These are phyloP conservation scores for Tragelaphus imberbis DNA, from an alignment of 2,113 vertebrate species.

Conservation along the genomic window DNA sequence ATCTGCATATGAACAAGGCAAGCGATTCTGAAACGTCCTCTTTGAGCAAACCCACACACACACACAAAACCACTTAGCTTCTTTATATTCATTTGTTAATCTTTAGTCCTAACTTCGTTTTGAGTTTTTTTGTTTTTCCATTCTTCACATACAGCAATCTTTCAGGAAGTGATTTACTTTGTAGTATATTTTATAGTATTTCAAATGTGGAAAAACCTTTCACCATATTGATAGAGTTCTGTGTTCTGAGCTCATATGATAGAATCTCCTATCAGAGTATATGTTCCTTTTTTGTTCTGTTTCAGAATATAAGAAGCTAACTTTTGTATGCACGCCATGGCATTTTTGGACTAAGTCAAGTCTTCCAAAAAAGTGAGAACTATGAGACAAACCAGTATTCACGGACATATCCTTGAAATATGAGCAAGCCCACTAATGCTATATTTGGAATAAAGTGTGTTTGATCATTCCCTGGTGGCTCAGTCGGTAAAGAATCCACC, in stretches of 20 bases:
- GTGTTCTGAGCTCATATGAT: neutral
- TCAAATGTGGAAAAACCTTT: neutral
- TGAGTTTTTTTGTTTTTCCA: no score
- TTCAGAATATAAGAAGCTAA: conserved; percentile 30
- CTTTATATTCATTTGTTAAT: neutral
- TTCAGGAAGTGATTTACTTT: neutral
- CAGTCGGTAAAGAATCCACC: neutral
- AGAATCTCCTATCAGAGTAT: conserved; percentile 6
- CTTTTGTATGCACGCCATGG: conserved; percentile 1
- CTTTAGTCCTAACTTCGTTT: neutral
- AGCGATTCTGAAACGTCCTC: neutral
- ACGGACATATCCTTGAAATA: conserved; percentile 36
- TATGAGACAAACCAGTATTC: conserved; percentile 39
- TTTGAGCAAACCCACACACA: neutral
- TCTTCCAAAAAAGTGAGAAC: conserved; percentile 15
- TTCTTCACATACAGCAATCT: neutral
- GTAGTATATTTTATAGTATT: neutral
- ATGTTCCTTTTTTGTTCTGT: neutral
- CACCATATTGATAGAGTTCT: neutral
- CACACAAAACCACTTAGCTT: neutral
- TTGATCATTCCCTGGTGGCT: neutral
- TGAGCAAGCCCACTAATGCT: neutral
- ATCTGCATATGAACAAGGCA: neutral
- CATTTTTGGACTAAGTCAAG: conserved; percentile 23
- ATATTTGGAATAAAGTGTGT: neutral